A percentile compares a stretch with the other conserved stretches of the same genome.
Conservation (phyloP, 1,140 invertebrate genomes). For the Ceratoteleas bidentatus region DNA sequence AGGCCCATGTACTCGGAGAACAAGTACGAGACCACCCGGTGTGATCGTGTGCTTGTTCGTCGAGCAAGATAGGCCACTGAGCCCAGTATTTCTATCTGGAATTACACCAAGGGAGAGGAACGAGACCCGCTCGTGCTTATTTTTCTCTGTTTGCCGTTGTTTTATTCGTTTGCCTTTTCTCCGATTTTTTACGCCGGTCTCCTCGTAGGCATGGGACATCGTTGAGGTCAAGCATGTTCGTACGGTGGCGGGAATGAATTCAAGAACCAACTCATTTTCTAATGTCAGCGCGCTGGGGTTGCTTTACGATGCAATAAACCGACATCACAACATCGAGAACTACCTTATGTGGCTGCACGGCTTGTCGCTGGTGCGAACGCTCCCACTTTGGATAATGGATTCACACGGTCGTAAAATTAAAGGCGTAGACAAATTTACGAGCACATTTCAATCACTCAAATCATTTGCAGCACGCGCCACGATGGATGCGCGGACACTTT, state of each 20-base stretch:
- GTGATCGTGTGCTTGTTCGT: conserved; percentile 65
- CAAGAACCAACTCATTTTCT: conserved; percentile 73
- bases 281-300: conserved; percentile 71
- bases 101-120: conserved; percentile 50
- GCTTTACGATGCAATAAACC: conserved; percentile 80
- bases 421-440: conserved; percentile 79
- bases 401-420: conserved; percentile 79
- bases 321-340: conserved; percentile 74
- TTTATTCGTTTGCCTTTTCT: conserved; percentile 41
- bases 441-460: conserved; percentile 68
- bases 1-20: conserved; percentile 56
- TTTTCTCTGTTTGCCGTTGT: conserved; percentile 42
- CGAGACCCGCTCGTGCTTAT: conserved; percentile 38
- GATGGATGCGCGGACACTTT: conserved; percentile 20
- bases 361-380: conserved; percentile 72
- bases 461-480: conserved; percentile 61
- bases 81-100: conserved; percentile 62
- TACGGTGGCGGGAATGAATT: conserved; percentile 62
- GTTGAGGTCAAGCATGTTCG: conserved; percentile 50
- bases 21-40: conserved; percentile 67
- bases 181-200: conserved; percentile 35
- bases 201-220: conserved; percentile 32
- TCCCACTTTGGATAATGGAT: conserved; percentile 79
- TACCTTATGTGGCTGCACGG: conserved; percentile 63
- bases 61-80: conserved; percentile 58